Evolutionary conservation across 2,113 vertebrate genomes (phyloP).

Genomic region (Ranitomeya imitator): DNA sequence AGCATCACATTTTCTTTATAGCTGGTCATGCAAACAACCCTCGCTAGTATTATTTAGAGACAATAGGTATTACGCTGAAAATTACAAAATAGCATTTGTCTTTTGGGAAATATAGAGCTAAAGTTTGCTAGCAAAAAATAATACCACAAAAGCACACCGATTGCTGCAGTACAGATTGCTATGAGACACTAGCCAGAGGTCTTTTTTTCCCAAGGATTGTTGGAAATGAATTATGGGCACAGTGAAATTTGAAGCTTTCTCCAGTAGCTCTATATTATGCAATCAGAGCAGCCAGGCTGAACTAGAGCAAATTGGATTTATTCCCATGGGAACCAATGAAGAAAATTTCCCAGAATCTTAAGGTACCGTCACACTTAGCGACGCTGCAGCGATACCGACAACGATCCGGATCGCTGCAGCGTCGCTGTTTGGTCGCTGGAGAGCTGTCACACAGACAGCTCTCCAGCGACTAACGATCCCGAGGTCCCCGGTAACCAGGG

Average conservation of each 20-base stretch:
- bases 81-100: not conserved
- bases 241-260: constrained; percentile 62
- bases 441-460: no score
- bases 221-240: constrained; percentile 52
- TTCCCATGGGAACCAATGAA: constrained; percentile 70
- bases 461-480: no score
- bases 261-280: constrained; percentile 66
- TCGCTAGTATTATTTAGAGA: not conserved
- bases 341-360: constrained; percentile 74
- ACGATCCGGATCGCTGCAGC: no score
- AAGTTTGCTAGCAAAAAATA: not conserved
- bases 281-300: constrained; percentile 77
- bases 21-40: not conserved
- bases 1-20: not conserved
- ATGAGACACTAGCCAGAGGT: not conserved
- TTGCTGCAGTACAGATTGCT: not conserved
- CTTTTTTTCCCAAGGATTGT: constrained; percentile 34
- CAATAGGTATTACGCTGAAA: not conserved
- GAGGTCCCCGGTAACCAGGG: no score
- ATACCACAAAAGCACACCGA: not conserved
- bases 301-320: constrained; percentile 79
- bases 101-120: constrained; percentile 11
- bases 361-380: no score
- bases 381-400: no score
- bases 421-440: no score